Base-by-base conservation (phyloP, 2,888 invertebrate genomes). In the Diplazon laetatorius region DNA sequence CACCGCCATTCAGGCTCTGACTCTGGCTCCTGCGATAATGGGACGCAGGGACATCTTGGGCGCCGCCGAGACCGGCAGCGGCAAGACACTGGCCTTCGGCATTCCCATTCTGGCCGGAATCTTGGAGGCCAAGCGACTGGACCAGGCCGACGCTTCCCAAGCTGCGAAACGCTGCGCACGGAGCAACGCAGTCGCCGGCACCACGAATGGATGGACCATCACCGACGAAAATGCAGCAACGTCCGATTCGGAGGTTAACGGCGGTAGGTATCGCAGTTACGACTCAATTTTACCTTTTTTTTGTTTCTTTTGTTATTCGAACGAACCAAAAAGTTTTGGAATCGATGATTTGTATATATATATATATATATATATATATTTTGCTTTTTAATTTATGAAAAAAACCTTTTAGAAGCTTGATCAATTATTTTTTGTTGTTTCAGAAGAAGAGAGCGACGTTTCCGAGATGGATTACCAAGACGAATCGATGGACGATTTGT, bases 41-140 rank as follows among this genome's bases (percentile, higher is more conserved):
- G 98, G 97, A 46, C 93, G 95, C 59, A 94, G 96, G 91, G 99
- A 99, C 91, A 96, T 99, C 83, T 91, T 99, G 0, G 99, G 99
- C n/a, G 99, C 99, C 70, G 99, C 99, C 1, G 98, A 99, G 92
- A 99, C 99, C 0, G 99, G 99, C 0, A 99, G 98, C 91, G 99
- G 99, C 0, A 99, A 99, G 93, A 99, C 99, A 0, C 92, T 99
- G 65, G 99, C 99, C 0, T 99, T 99, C 92, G 98, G 97, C 0
- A 96, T 99, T 75, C 99, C 99, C 9, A 95, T 99, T 48, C 91
- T 99, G 73, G 92, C 95, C 68, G 97, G 97, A 14, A 98, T 99
- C 80, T 91, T 98, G 84, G 93, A 95, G 18, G 14, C 16, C 12
- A 66, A 55, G 25, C 30, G 25, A 25, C 16, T 25, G 39, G 52